Evolutionary conservation across 2,113 vertebrate species (phyloP), one percentile per base, ranked within the genome.

Genomic region (Laticauda colubrina): DNA sequence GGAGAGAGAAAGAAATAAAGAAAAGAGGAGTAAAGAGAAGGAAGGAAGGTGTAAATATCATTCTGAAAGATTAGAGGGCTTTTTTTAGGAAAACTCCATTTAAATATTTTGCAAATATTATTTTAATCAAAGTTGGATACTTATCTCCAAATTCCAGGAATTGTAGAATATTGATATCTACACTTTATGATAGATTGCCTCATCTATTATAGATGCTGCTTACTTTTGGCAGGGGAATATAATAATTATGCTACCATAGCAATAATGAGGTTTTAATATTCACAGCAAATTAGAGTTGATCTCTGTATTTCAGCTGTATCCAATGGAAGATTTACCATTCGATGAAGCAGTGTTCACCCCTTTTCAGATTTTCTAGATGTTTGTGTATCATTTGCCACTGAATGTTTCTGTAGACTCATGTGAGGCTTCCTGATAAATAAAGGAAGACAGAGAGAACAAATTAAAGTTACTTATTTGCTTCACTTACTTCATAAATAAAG

Each of bases 261-360:
- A 96, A 96, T 97, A 98, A 98, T 96, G 95, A 97, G 96, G 91
- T 94, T 96, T 96, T 98, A 97, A 98, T 98, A 98, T 98, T 98
- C 34, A 39, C 34, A 39, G 34, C 34, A 97, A 97, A 96, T 98
- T 97, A 98, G 97, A 97, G 96, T 64, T 94, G 93, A 96, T 96
- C 95, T 97, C 96, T 89, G 88, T 95, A 88, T 97, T 97, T 97
- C 96, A 95, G 94, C 8, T 4, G 91, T 92, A 93, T 96, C 96
- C 96, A 4, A 61, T 95, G 96, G 96, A 96, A 97, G 95, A 90
- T 94, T 94, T 95, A 95, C 97, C 93, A 18, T 96, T 96, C 96
- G 97, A 97, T 93, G 96, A 90, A 96, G 95, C 97, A 95, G 94
- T 97, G 97, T 69, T 5, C 34, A 29, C 64, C 12, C 12, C 29